Conservation (phyloP, 2,888 invertebrate species). For the Himalopsyche japonica region DNA sequence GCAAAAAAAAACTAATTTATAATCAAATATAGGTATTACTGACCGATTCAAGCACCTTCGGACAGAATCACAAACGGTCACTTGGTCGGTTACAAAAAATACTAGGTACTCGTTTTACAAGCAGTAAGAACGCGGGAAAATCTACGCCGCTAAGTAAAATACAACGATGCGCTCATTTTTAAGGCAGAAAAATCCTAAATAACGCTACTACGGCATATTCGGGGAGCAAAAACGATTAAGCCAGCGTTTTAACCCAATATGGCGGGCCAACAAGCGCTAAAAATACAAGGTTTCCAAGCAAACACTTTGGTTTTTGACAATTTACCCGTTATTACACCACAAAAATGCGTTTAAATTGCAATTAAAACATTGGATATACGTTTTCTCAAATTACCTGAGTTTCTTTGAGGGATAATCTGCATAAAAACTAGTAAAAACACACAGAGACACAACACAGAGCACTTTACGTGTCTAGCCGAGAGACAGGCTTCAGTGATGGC, state of each 20-base stretch:
- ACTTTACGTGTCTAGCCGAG: constrained; percentile 51
- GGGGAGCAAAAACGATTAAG: constrained; percentile 45
- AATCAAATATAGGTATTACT: background rate
- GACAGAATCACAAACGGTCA: constrained; percentile 16
- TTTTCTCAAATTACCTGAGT: constrained; percentile 48
- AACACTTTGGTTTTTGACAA: constrained; percentile 35
- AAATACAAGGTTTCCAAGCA: constrained; percentile 60
- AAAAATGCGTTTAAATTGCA: constrained; percentile 46
- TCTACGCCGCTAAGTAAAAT: constrained; percentile 54
- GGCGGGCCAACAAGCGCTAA: constrained; percentile 65
- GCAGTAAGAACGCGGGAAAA: constrained; percentile 54
- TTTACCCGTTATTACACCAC: constrained; percentile 43
- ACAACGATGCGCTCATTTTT: constrained; percentile 49
- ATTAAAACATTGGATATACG: constrained; percentile 13
- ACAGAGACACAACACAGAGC: constrained; percentile 61
- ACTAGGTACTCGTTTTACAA: constrained; percentile 51
- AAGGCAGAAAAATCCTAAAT: constrained; percentile 51
- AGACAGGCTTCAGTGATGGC: constrained; percentile 62
- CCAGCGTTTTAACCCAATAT: constrained; percentile 69
- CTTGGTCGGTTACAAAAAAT: constrained; percentile 46
- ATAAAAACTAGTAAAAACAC: constrained; percentile 53
- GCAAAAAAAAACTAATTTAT: background rate
- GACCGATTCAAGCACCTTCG: background rate
- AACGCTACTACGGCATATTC: constrained; percentile 28
- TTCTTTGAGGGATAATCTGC: constrained; percentile 52